Percentiles rank a stretch among this genome's conserved stretches.
Evolutionary conservation across 1,140 invertebrate species (phyloP).

Genomic region (Drosophila yakuba): DNA sequence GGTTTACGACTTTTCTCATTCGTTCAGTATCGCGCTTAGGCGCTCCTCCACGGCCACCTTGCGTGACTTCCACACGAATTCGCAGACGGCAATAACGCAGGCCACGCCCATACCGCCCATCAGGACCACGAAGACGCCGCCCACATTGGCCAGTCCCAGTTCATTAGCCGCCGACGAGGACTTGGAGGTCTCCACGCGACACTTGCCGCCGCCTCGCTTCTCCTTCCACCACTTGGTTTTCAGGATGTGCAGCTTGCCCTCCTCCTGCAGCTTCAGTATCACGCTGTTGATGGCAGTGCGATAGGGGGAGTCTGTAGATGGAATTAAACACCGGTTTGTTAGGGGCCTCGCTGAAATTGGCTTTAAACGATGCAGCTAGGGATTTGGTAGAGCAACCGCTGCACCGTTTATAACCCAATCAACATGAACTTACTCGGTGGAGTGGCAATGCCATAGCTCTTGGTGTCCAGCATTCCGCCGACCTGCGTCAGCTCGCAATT

Average conservation of each 20-base stretch:
- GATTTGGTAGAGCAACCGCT: no score
- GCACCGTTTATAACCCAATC: no score
- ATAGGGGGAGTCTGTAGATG: conserved; percentile 91
- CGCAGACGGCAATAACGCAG: conserved; percentile 94
- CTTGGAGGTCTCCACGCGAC: conserved; percentile 93
- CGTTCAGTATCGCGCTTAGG: conserved; percentile 87
- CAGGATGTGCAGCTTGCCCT: conserved; percentile 94
- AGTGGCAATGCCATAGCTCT: conserved; percentile 97
- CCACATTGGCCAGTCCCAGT: conserved; percentile 95
- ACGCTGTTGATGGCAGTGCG: conserved; percentile 94
- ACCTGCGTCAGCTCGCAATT: conserved; percentile 96
- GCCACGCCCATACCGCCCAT: conserved; percentile 95
- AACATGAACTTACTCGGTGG: conserved; percentile 90
- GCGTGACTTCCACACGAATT: conserved; percentile 96
- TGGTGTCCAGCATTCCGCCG: conserved; percentile 95
- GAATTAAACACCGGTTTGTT: conserved; percentile 16
- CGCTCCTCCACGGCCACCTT: conserved; percentile 96
- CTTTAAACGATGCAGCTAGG: no score
- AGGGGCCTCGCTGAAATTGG: background rate
- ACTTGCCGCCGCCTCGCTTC: conserved; percentile 92
- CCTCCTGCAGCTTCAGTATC: conserved; percentile 96
- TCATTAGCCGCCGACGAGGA: conserved; percentile 93
- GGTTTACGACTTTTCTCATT: conserved; percentile 83
- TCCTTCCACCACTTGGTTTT: conserved; percentile 99
- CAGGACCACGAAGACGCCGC: conserved; percentile 97